Conservation (phyloP, 2,113 vertebrate species). For the Hassar affinis region DNA sequence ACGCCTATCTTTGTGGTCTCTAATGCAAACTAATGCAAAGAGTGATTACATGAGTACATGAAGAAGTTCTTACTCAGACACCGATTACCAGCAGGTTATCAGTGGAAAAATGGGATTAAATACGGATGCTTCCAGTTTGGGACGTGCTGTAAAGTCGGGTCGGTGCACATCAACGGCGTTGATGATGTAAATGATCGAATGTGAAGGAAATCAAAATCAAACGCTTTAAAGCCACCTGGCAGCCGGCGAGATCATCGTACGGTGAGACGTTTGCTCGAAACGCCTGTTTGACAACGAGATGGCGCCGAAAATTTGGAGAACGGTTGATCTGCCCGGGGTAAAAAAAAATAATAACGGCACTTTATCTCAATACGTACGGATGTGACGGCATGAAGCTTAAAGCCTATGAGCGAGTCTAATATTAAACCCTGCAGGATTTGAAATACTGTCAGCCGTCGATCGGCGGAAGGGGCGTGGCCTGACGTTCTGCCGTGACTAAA, state of each 20-base stretch:
- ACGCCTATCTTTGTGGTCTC: too few relatives aligned
- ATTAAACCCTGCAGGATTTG: background rate
- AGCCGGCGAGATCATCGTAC: background rate
- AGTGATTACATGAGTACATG: background rate
- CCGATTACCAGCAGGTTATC: background rate
- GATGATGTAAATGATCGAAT: background rate
- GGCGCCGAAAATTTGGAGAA: background rate
- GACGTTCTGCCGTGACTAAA: constrained; percentile 36
- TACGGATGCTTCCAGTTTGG: background rate
- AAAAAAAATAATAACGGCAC: background rate
- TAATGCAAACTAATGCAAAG: constrained; percentile 23
- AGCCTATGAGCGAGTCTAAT: background rate
- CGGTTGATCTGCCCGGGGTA: background rate
- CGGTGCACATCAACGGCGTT: background rate
- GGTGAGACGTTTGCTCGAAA: background rate
- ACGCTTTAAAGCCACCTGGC: background rate
- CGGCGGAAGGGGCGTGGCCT: constrained; percentile 24
- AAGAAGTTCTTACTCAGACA: background rate
- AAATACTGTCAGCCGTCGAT: constrained; percentile 8
- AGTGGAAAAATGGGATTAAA: background rate
- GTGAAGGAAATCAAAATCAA: background rate
- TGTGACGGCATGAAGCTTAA: background rate
- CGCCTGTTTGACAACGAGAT: background rate
- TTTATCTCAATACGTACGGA: constrained; percentile 4
- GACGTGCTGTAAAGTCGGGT: background rate